phyloP scores from a whole-genome alignment of 2,797 vertebrate genomes.

The Synanceia verrucosa region DNA sequence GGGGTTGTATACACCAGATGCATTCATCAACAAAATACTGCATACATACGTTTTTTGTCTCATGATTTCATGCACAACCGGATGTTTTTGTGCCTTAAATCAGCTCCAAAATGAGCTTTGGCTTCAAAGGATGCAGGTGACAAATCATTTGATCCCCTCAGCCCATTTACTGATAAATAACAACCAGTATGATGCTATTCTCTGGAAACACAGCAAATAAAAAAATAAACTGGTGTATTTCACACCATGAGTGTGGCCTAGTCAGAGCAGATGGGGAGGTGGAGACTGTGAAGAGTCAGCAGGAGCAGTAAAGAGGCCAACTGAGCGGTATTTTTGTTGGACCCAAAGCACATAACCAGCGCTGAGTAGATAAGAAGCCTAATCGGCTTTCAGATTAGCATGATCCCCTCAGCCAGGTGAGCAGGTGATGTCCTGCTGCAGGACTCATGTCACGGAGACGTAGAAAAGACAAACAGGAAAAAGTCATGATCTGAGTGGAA shows the following conservation, averaged over 20 bases:
- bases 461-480: slow-evolving; percentile 36
- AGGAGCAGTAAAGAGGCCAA: slow-evolving; percentile 64
- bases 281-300: slow-evolving; percentile 42
- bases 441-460: slow-evolving; percentile 41
- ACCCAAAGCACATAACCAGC: slow-evolving; percentile 80
- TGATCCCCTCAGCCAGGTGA: slow-evolving; percentile 74
- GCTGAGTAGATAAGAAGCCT: slow-evolving; percentile 81
- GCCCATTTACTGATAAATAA: slow-evolving; percentile 25
- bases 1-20: background rate
- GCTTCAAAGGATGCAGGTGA: slow-evolving; percentile 7
- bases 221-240: too few species aligned
- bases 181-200: slow-evolving; percentile 7
- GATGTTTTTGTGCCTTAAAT: background rate
- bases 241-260: slow-evolving; percentile 16
- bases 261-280: slow-evolving; percentile 41
- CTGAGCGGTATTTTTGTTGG: slow-evolving; percentile 76
- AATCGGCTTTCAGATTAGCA: slow-evolving; percentile 81
- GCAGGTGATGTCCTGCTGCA: slow-evolving; percentile 65
- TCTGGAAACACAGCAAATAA: slow-evolving; percentile 18
- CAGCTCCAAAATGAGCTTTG: slow-evolving; percentile 14
- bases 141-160: slow-evolving; percentile 25
- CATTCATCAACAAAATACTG: background rate
- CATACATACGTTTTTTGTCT: slow-evolving; percentile 1
- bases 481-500: slow-evolving; percentile 22
- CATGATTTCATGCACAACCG: background rate